Base-by-base conservation (phyloP, 92 coral and sea anemone species). In the Actinostola sp. region DNA sequence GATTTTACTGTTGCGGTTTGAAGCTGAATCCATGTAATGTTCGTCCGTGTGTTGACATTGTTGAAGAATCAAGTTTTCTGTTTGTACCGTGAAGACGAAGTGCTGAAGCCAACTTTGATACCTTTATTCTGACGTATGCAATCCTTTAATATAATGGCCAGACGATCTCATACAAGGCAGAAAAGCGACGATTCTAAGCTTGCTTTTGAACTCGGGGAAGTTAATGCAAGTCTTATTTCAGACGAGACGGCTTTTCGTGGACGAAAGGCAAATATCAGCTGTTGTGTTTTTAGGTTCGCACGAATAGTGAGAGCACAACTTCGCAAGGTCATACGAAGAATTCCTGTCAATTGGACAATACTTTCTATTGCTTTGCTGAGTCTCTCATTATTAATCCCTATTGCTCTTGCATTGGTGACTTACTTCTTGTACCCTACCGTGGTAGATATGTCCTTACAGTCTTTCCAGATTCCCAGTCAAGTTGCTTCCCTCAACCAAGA, bases 101-200 rank as follows among this genome's bases (percentile, higher is more conserved):
- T 20, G 60, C 29, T 25, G 63, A 19, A 26, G 31, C 27, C 61
- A 21, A 27, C 29, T 54, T 52, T 52, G 59, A 52, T 4, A 1
- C 28, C 6, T 6, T 29, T 52, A 10, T 30, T 27, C 11, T 57
- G 1, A 57, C 13, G 11, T 27, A 5, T 4, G 4, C 36, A 30
- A 29, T n/a, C n/a, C n/a, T n/a, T n/a, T n/a, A n/a, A n/a, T n/a
- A n/a, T n/a, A 27, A 57, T 57, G 63, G 38, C 63, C 3, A 57
- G 39, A 27, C 36, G 39, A 2, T 6, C 63, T 28, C 97, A 91
- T 65, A 70, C 85, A 34, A 70, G 97, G 35, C 90, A 87, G 44
- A 89, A 87, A 63, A 91, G 97, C 59, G 97, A 88, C 45, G 97
- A 91, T 70, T 91, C 77, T 16, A 77, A 88, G 73, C 79, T 83